These are phyloP conservation scores for Cetonia aurata DNA, from an alignment of 2,888 invertebrate genomes.

Conservation along the genomic window DNA sequence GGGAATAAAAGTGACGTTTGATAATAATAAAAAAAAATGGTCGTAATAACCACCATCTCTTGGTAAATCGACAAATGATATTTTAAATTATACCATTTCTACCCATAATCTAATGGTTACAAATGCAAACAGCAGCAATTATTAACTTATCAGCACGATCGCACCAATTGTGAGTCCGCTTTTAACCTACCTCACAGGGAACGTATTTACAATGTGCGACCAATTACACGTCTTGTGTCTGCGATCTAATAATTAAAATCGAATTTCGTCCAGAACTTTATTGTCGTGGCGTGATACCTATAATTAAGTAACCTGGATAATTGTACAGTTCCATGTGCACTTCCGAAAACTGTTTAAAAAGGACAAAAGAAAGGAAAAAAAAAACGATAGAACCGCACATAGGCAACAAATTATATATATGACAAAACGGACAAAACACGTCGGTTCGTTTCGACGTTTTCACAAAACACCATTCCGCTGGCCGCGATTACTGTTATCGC, in stretches of 20 bases:
- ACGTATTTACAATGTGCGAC: slow-evolving; percentile 5
- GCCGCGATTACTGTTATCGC: no score
- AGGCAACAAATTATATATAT: no score
- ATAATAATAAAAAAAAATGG: no score
- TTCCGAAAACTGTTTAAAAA: slow-evolving; percentile 44
- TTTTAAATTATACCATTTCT: no score
- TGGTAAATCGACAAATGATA: no score
- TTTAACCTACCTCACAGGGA: background rate
- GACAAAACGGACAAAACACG: slow-evolving; percentile 5
- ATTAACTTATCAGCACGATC: slow-evolving; percentile 1
- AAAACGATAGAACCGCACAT: background rate
- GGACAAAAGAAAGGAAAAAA: slow-evolving; percentile 9
- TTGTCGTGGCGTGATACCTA: background rate
- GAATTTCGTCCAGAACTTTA: slow-evolving; percentile 13
- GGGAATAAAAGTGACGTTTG: no score
- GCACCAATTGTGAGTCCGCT: background rate
- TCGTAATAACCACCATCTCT: no score
- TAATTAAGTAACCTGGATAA: slow-evolving; percentile 29
- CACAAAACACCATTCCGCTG: slow-evolving; percentile 11
- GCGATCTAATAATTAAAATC: slow-evolving; percentile 24
- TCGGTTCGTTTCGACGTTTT: slow-evolving; percentile 13
- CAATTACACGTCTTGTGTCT: background rate
- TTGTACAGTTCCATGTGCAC: slow-evolving; percentile 42
- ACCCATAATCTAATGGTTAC: no score
- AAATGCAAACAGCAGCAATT: no score